phyloP scores from a whole-genome alignment of 64 coral and sea anemone genomes.

The Montipora sp. region DNA sequence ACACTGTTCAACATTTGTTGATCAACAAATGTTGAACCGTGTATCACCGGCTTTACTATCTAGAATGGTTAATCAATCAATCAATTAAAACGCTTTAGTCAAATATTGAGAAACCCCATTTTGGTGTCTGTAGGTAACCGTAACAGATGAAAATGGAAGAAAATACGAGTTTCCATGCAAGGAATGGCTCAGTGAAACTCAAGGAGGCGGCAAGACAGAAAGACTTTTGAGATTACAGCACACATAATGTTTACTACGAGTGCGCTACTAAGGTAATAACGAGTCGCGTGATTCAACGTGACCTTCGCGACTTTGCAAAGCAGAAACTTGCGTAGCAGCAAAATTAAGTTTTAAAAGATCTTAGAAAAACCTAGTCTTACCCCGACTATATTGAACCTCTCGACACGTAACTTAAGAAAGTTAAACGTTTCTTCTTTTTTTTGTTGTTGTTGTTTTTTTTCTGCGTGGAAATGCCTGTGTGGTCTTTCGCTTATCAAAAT shows the following conservation, averaged over 20 bases:
- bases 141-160: constrained; percentile 92
- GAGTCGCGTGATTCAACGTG: constrained; percentile 22
- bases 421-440: constrained; percentile 11
- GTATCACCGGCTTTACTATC: background rate
- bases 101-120: background rate
- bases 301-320: constrained; percentile 19
- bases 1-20: no score
- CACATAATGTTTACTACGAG: constrained; percentile 31
- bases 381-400: background rate
- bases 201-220: constrained; percentile 95
- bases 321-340: background rate
- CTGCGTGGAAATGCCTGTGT: background rate
- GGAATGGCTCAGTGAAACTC: constrained; percentile 98
- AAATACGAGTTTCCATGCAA: constrained; percentile 90
- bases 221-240: constrained; percentile 64
- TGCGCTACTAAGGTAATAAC: constrained; percentile 33
- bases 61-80: background rate
- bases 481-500: background rate
- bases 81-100: background rate
- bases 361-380: background rate
- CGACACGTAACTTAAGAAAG: constrained; percentile 44
- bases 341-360: background rate
- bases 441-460: background rate
- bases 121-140: constrained; percentile 65
- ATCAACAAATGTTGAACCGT: no score